Evolutionary conservation across 2,888 invertebrate species (phyloP).

Genomic region (Hyles lineata): DNA sequence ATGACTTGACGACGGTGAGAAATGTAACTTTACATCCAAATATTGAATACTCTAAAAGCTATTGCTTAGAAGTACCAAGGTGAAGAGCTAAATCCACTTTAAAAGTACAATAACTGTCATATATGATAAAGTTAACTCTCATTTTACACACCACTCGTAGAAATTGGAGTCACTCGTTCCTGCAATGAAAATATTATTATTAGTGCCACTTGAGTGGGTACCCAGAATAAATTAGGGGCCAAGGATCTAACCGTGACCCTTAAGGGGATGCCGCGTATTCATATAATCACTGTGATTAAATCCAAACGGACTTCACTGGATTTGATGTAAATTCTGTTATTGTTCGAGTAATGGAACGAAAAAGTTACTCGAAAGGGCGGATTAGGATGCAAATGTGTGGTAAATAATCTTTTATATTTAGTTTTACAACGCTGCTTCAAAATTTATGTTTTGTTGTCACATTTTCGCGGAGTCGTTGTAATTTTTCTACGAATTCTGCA

Average conservation of each 20-base stretch:
- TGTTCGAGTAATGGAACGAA: background rate
- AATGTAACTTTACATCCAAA: no score
- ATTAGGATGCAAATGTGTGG: background rate
- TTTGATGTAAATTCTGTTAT: constrained; percentile 34
- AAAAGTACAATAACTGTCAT: background rate
- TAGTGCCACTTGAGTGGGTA: constrained; percentile 32
- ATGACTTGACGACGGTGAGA: no score
- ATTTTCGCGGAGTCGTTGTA: no score
- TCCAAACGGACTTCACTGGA: constrained; percentile 52
- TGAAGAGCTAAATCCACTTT: background rate
- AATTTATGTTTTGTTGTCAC: no score
- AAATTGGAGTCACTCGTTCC: constrained; percentile 20
- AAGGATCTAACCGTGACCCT: constrained; percentile 47
- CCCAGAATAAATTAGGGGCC: constrained; percentile 52
- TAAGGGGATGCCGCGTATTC: constrained; percentile 44
- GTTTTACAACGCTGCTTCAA: no score
- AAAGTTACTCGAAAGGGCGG: background rate
- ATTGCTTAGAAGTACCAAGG: background rate
- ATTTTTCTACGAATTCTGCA: no score
- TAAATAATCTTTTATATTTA: no score
- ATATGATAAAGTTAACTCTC: background rate
- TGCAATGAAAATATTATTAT: constrained; percentile 36
- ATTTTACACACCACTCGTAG: constrained; percentile 6
- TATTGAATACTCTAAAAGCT: background rate
- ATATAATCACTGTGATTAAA: constrained; percentile 59